Percentiles rank a stretch among this genome's conserved stretches.
Evolutionary conservation across 2,888 invertebrate genomes (phyloP).

Genomic region (Barypeithes pellucidus): DNA sequence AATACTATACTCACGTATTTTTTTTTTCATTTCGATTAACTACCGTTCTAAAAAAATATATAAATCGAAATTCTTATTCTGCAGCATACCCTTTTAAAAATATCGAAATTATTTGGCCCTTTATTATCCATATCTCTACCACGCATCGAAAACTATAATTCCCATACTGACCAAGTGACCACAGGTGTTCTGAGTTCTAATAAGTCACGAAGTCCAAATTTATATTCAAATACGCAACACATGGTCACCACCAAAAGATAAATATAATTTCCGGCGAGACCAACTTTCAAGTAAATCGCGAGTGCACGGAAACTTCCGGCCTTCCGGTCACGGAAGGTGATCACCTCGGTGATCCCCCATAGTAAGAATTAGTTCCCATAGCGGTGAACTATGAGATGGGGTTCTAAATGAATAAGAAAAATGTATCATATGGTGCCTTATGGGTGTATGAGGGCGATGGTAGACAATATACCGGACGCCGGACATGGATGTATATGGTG

Average conservation of each 20-base stretch:
- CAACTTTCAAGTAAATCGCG: constrained; percentile 61
- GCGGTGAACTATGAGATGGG: constrained; percentile 36
- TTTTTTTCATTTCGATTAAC: too few relatives aligned
- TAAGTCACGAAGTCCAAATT: constrained; percentile 48
- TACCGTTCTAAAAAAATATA: too few relatives aligned
- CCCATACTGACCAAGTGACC: constrained; percentile 39
- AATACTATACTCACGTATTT: too few relatives aligned
- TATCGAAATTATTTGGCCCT: too few relatives aligned
- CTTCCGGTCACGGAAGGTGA: constrained; percentile 67
- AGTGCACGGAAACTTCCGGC: constrained; percentile 67
- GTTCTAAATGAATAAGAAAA: constrained; percentile 46
- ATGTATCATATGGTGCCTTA: constrained; percentile 46
- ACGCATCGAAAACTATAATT: constrained; percentile 17
- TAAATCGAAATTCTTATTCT: too few relatives aligned
- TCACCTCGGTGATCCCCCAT: constrained; percentile 56
- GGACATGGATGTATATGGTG: constrained; percentile 10
- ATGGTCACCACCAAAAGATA: constrained; percentile 31
- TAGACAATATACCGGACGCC: constrained; percentile 35
- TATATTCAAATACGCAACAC: constrained; percentile 32
- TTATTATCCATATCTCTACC: not conserved
- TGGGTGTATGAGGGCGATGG: constrained; percentile 36
- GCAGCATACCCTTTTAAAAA: too few relatives aligned
- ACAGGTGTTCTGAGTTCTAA: constrained; percentile 41
- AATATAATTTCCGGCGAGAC: constrained; percentile 33
- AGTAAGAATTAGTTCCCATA: constrained; percentile 59